Evolutionary conservation across 2,797 vertebrate genomes (phyloP), one percentile per base, ranked within the genome.

Genomic region (Paramormyrops hopkinsi): DNA sequence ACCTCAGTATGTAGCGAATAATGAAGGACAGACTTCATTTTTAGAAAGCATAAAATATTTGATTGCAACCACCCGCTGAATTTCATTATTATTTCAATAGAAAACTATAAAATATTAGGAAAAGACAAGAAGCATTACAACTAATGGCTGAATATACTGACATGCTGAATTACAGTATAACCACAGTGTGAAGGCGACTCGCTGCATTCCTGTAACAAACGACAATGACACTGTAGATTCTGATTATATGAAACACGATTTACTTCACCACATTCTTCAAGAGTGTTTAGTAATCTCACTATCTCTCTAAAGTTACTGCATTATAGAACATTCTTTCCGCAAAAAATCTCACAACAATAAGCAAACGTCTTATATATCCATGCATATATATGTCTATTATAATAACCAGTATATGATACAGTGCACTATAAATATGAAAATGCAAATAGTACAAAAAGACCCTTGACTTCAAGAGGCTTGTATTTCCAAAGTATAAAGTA

Each of bases 401-500:
- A n/a, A 50, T 46, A 88, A 46, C 46, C 33, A 54, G n/a, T 48
- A 88, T 73, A 88, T 73, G 44, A 73, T 73, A 48, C 87, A 73
- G 59, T 69, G 44, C 59, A 69, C 41, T 73, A 50, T 33, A 69
- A 88, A 69, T 86, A 56, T 37, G 2, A 56, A 51, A 86, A 51
- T 86, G 48, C 25, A 56, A 54, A 33, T 37, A 56, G 50, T 12
- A 50, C 51, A 46, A 46, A 88, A 25, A 88, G 29, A 62, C 86
- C 54, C 86, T 88, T 44, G 86, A 88, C 53, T 88, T 88, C 86
- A 65, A 65, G 86, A 44, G n/a, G 54, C 33, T 53, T 88, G 41
- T 37, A 88, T 48, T 88, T 73, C 87, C 56, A 69, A 88, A 89
- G 88, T 83, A 83, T 83, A 89, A 89, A 89, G 76, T 85, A 89